Evolutionary conservation across 2,888 invertebrate species (phyloP), one percentile per base, ranked within the genome.

Genomic region (Anticlea derivata): DNA sequence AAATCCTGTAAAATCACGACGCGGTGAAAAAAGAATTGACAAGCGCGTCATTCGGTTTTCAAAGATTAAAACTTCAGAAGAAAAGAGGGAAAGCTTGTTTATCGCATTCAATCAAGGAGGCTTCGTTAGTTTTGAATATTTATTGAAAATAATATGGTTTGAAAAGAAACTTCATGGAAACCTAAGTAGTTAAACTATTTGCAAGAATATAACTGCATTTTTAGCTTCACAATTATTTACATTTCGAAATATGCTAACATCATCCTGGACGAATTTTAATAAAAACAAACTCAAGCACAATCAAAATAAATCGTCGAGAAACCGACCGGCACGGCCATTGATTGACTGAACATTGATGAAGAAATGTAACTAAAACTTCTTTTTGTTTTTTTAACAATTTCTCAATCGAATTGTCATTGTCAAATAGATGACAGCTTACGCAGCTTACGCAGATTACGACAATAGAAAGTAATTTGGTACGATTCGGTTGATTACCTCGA

Each of bases 11-110:
- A n/a, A n/a, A n/a, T n/a, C n/a, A n/a, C n/a, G n/a, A 41, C 51
- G 41, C 50, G 44, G 38, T 23, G 11, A 12, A 8, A 51, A 44
- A 57, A 50, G 8, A 57, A 23, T 41, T 45, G 49, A 55, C 44
- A 17, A 35, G 39, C 39, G 55, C 40, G 40, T 48, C 38, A 43
- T 49, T 55, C 46, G n/a, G 11, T 44, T 49, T 61, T 57, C 46
- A 45, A 58, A 46, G 23, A 23, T 31, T 30, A 1, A 26, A 34
- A 41, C 22, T 22, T 47, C 6, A 12, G 6, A 5, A 8, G 23
- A 31, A n/a, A 34, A 23, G 0, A 24, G 2, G 8, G 12, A 13
- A 31, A 22, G 7, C n/a, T 12, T 12, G 23, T 40, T 29, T n/a
- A n/a, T n/a, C n/a, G n/a, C n/a, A n/a, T n/a, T n/a, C n/a, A n/a